Evolutionary conservation across 2,113 vertebrate species (phyloP).

Genomic region (Rhynchopsitta pachyrhyncha): DNA sequence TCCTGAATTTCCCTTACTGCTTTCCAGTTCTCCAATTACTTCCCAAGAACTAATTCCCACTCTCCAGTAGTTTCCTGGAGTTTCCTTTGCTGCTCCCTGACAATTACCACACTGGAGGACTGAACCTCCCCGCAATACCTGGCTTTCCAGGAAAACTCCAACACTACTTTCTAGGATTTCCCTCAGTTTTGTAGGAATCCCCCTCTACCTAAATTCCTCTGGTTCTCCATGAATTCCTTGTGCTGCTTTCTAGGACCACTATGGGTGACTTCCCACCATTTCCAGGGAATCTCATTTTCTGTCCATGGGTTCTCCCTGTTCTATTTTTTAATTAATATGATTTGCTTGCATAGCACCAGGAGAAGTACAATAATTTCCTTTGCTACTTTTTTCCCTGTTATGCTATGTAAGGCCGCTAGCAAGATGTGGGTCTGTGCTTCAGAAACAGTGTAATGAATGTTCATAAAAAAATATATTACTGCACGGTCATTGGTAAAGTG

Average conservation of each 20-base stretch:
- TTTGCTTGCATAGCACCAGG: not conserved
- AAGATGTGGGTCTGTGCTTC: not conserved
- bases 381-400: not conserved
- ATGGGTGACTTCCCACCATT: accelerated
- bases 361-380: not conserved
- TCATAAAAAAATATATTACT: not conserved
- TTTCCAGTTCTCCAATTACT: not conserved
- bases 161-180: not conserved
- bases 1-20: not conserved
- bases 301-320: not conserved
- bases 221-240: not conserved
- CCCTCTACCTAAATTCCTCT: not conserved
- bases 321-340: not conserved
- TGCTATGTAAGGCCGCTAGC: not conserved
- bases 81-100: not conserved
- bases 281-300: not conserved
- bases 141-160: not conserved
- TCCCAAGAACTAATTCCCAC: not conserved
- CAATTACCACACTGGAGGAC: not conserved
- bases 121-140: not conserved
- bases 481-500: not conserved
- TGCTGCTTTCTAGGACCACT: not conserved
- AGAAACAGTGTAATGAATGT: not conserved
- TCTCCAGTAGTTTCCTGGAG: not conserved
- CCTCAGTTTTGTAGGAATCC: not conserved